Conservation (phyloP, 2,888 invertebrate genomes). For the Parnassius orleans region DNA sequence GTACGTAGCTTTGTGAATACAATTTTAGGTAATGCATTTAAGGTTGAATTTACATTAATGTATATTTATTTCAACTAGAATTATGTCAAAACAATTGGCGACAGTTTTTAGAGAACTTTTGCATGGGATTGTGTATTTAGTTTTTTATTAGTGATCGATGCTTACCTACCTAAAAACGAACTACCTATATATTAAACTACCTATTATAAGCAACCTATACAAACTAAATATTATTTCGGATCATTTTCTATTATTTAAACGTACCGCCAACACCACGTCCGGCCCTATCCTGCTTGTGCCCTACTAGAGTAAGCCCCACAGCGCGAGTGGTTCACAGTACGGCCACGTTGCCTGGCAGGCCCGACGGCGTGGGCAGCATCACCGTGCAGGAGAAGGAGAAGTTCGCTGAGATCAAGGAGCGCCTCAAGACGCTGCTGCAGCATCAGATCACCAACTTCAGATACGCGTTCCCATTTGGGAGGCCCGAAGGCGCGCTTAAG, state of each 20-base stretch:
- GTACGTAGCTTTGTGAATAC: too few relatives aligned
- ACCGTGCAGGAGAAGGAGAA: conserved; percentile 98
- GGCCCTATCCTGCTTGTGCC: conserved; percentile 71
- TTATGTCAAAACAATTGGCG: too few relatives aligned
- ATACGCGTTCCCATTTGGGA: conserved; percentile 98
- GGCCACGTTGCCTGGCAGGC: conserved; percentile 85
- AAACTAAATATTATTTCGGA: not conserved
- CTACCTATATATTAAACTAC: too few relatives aligned
- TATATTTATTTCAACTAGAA: too few relatives aligned
- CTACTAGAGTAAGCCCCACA: conserved; percentile 76
- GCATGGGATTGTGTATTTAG: too few relatives aligned
- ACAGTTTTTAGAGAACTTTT: too few relatives aligned
- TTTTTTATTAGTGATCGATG: too few relatives aligned
- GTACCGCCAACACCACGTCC: conserved; percentile 54
- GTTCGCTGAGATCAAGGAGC: conserved; percentile 98
- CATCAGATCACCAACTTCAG: conserved; percentile 99
- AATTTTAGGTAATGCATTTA: too few relatives aligned
- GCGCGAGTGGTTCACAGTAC: conserved; percentile 77
- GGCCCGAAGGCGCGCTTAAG: conserved; percentile 98
- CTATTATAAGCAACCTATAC: too few relatives aligned
- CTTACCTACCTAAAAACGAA: too few relatives aligned
- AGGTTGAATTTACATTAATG: too few relatives aligned
- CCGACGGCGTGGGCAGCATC: conserved; percentile 99
- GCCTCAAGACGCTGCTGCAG: conserved; percentile 94
- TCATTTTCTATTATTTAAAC: not conserved